These are phyloP conservation scores for Athalia cordata DNA, from an alignment of 2,888 invertebrate species.

Conservation along the genomic window DNA sequence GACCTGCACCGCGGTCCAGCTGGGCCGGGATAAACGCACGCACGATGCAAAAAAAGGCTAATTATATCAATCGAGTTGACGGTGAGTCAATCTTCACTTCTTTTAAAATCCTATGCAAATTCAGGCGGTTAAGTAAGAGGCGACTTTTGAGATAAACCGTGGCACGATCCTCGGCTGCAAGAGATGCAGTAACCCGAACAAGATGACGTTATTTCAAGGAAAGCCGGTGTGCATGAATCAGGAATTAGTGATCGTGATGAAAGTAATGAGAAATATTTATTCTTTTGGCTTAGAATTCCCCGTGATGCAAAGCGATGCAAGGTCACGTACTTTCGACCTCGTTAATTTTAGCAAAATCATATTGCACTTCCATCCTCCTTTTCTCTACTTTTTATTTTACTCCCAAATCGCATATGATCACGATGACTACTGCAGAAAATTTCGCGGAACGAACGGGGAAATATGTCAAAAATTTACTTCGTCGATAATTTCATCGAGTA, in stretches of 20 bases:
- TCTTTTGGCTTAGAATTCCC: not conserved
- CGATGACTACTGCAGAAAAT: no score
- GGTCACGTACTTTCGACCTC: not conserved
- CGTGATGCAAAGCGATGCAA: constrained; percentile 15
- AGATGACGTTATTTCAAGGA: constrained; percentile 2
- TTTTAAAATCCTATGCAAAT: not conserved
- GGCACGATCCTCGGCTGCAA: not conserved
- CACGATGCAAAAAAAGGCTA: constrained; percentile 48
- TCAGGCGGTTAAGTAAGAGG: no score
- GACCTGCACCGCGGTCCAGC: constrained; percentile 44
- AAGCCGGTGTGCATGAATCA: not conserved
- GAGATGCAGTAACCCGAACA: not conserved
- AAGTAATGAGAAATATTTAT: not conserved
- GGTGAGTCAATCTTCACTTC: constrained; percentile 2
- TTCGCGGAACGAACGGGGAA: no score
- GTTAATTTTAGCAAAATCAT: not conserved
- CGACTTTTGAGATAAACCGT: no score
- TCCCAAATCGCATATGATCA: no score
- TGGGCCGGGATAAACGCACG: constrained; percentile 50
- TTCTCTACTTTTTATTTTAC: no score
- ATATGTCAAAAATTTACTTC: no score
- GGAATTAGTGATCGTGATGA: not conserved
- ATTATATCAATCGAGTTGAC: not conserved
- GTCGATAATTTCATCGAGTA: no score
- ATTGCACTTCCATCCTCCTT: not conserved